Base-by-base conservation (phyloP, 2,797 vertebrate genomes). In the Hafferia zeledoni region DNA sequence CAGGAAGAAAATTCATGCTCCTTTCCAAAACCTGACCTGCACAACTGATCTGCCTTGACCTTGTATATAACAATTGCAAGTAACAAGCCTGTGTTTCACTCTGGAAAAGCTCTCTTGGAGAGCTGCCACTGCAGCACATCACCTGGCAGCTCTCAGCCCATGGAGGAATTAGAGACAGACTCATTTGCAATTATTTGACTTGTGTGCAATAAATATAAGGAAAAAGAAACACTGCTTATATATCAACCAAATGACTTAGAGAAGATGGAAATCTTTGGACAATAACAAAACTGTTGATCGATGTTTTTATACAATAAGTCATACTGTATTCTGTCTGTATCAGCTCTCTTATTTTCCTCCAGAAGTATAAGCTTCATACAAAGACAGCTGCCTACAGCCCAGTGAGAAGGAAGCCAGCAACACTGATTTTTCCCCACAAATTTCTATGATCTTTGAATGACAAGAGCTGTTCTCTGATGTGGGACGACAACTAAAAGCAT, bases 121-220 rank as follows among this genome's bases (percentile, higher is more conserved):
- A 68, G 33, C 23, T 2, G 1, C n/a, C 9, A 1, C 24, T 47
- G 0, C 7, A 52, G 63, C 18, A 25, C 12, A 17, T 33, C 39
- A 30, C 52, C 47, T 49, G 33, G 15, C 47, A 46, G 33, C 46
- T 55, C 27, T 59, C 39, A n/a, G 56, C 31, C 33, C 31, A 13
- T 0, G 0, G 68, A 35, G 39, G 37, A 57, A 41, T 57, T 74
- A 31, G 24, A 65, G 31, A 63, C 23, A 39, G 43, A 23, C 28
- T 50, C 9, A n/a, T 35, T 53, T n/a, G 39, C 41, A 60, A 44
- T 53, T 46, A 16, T 57, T 72, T 37, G 9, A 35, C 39, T 49
- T 63, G 31, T 15, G 28, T 49, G 13, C 46, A 64, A 25, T 55
- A 83, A 76, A 30, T 16, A 9, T 10, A 63, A 53, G 30, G 35